Percentiles rank a stretch among this genome's conserved stretches.
Conservation (phyloP, 2,888 invertebrate genomes). For the Aleiodes alternator region DNA sequence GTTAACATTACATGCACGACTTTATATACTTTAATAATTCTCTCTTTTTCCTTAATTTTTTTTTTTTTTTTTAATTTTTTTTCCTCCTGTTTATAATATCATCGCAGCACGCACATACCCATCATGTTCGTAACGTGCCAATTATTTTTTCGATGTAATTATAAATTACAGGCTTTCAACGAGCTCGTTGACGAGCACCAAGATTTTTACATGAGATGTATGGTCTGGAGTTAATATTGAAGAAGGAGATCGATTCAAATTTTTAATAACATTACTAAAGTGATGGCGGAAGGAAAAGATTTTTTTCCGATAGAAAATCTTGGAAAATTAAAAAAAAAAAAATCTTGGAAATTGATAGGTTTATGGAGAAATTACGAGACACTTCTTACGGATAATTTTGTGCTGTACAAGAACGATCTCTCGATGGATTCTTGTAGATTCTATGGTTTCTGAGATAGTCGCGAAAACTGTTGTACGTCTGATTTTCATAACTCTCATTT, state of each 20-base stretch:
- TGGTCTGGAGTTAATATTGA: background rate
- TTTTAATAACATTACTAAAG: background rate
- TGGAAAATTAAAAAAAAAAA: too few relatives aligned
- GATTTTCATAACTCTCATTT: too few relatives aligned
- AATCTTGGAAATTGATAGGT: too few relatives aligned
- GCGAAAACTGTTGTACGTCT: too few relatives aligned
- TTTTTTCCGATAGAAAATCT: too few relatives aligned
- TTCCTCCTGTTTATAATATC: slow-evolving; percentile 32
- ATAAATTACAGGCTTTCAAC: slow-evolving; percentile 34
- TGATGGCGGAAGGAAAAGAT: too few relatives aligned
- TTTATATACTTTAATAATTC: slow-evolving; percentile 1
- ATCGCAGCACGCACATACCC: slow-evolving; percentile 26
- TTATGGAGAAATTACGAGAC: too few relatives aligned
- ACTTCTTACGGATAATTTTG: too few relatives aligned
- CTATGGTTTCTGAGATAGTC: too few relatives aligned
- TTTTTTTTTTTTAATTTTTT: background rate
- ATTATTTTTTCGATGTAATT: slow-evolving; percentile 31
- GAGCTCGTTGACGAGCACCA: slow-evolving; percentile 33
- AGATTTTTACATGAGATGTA: background rate
- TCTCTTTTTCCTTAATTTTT: background rate
- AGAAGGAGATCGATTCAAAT: too few relatives aligned
- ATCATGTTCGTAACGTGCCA: slow-evolving; percentile 30
- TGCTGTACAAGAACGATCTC: too few relatives aligned
- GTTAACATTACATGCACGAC: background rate
- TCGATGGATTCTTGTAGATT: too few relatives aligned